phyloP scores from a whole-genome alignment of 1,140 invertebrate species.

The Yoshiicerus persimilis region DNA sequence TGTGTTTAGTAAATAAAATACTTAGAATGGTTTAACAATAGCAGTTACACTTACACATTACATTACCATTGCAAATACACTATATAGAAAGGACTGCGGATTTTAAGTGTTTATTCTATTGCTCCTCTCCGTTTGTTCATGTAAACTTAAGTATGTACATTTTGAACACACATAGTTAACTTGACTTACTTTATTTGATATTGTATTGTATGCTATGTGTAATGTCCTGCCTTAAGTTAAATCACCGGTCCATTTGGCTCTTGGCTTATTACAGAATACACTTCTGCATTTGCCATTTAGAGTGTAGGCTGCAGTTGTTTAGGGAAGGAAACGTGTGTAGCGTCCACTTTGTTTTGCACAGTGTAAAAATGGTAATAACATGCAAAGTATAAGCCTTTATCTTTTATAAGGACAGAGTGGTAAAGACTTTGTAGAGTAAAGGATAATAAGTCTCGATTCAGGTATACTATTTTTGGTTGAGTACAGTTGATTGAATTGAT shows the following conservation, averaged over 20 bases:
- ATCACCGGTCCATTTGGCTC: not conserved
- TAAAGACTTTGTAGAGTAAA: not conserved
- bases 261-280: no score
- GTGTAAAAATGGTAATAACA: not conserved
- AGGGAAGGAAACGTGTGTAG: not conserved
- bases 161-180: not conserved
- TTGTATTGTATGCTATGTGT: no score
- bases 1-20: conserved; percentile 1
- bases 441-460: not conserved
- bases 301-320: no score
- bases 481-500: not conserved
- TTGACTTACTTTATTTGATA: not conserved
- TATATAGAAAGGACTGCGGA: not conserved
- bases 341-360: not conserved
- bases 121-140: no score
- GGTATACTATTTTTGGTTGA: not conserved
- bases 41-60: not conserved
- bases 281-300: no score
- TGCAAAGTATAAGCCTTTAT: not conserved
- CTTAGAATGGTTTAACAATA: not conserved
- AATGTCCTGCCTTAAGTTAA: not conserved
- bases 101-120: no score
- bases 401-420: not conserved
- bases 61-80: not conserved
- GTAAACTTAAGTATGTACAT: not conserved